Base-by-base conservation (phyloP, 2,888 invertebrate genomes). In the Apantesis nais region DNA sequence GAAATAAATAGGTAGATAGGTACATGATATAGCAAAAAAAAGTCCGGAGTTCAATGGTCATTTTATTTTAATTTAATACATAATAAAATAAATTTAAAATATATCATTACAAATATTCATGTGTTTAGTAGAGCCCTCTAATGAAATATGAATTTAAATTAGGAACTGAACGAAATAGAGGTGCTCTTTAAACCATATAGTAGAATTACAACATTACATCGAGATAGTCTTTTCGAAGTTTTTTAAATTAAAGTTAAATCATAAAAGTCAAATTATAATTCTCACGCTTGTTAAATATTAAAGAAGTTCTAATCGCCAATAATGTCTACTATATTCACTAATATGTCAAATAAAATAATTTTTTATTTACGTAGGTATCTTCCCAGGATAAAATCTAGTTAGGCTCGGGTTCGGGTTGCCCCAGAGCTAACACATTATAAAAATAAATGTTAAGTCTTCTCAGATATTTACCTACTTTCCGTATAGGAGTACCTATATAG, bases 1-100 rank as follows among this genome's bases (percentile, higher is more conserved):
- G 25, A 14, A 55, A 55, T 25, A 25, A n/a, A n/a, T 25, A 25
- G 11, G n/a, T n/a, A 25, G 52, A 12, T 2, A 12, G 9, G 48
- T 39, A 39, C 48, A 25, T 11, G n/a, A 2, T 25, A 25, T 2
- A 25, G 12, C 12, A 29, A 29, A 29, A 29, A n/a, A 58, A 58
- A 52, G 8, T 12, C 58, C 29, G 2, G 2, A 58, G 29, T 29
- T 58, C 29, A 16, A 16, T 19, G 19, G 63, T 63, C 41, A 7
- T 16, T 63, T 39, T 63, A 63, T 63, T 34, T n/a, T 19, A 62
- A 34, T 63, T 63, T 25, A 41, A 41, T 63, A 41, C 29, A 63
- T 41, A 41, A 25, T 29, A 41, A 41, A 37, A 62, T 39, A 63
- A 63, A 41, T 63, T 63, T 16, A 16, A 63, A 63, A n/a, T 16